Percentiles rank a stretch among this genome's conserved stretches.
These are phyloP conservation scores for Menidia menidia DNA, from an alignment of 2,797 vertebrate species.

Conservation along the genomic window DNA sequence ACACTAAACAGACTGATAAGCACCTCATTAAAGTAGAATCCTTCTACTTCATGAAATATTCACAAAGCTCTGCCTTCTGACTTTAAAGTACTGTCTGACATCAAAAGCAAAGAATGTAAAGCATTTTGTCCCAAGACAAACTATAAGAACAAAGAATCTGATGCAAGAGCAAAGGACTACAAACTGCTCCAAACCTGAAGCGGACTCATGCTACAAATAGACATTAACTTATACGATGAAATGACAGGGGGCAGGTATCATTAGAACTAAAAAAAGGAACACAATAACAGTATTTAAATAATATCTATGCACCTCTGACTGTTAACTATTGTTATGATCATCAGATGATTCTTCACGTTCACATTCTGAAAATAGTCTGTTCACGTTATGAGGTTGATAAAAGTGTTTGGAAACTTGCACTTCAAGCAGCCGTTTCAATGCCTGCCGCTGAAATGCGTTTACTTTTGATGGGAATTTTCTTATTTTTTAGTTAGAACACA, in stretches of 20 bases:
- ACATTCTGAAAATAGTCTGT: too few species aligned
- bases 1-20: constrained; percentile 59
- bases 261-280: neutral
- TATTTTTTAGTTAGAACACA: too few species aligned
- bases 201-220: neutral
- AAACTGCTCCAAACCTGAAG: constrained; percentile 13
- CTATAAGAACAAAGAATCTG: constrained; percentile 13
- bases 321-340: neutral
- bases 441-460: neutral
- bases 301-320: too few species aligned
- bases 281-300: neutral
- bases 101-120: constrained; percentile 40
- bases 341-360: too few species aligned
- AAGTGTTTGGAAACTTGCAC: neutral
- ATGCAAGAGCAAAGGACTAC: constrained; percentile 17
- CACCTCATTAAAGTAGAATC: constrained; percentile 56
- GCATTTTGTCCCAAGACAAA: constrained; percentile 30
- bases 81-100: constrained; percentile 23
- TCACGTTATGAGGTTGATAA: neutral
- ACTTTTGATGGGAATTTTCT: neutral
- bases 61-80: constrained; percentile 34
- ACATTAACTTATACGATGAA: constrained; percentile 7
- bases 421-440: neutral
- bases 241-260: neutral
- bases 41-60: constrained; percentile 62